phyloP scores from a whole-genome alignment of 2,888 invertebrate genomes.

The Tetragnatha montana region DNA sequence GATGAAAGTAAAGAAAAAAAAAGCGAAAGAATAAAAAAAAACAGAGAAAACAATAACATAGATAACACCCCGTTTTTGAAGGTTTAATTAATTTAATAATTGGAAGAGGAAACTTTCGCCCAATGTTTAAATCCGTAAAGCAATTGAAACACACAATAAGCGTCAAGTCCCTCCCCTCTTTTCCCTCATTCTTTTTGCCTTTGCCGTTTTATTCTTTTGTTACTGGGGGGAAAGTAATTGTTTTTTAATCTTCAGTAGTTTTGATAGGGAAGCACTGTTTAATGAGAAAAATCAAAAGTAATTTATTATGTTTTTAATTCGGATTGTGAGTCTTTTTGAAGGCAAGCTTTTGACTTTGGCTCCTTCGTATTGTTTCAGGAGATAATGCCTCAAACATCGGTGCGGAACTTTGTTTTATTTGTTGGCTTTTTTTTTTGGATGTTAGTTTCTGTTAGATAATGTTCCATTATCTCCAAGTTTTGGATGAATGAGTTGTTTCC shows the following conservation, averaged over 20 bases:
- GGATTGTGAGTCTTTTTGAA: constrained; percentile 1
- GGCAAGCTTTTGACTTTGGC: constrained; percentile 33
- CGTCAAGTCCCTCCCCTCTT: constrained; percentile 1
- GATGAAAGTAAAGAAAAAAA: constrained; percentile 19
- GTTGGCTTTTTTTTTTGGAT: neutral
- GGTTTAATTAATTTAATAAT: constrained; percentile 62
- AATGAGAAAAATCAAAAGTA: constrained; percentile 46
- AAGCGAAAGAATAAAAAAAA: neutral
- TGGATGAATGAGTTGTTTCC: neutral
- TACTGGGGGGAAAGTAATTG: constrained; percentile 49
- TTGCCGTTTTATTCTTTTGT: constrained; percentile 14
- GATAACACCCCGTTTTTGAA: constrained; percentile 55
- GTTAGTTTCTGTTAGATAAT: neutral
- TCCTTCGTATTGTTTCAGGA: neutral
- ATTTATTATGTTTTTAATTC: constrained; percentile 48
- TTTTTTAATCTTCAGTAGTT: constrained; percentile 56
- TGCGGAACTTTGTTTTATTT: neutral
- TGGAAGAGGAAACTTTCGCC: constrained; percentile 39
- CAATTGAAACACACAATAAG: constrained; percentile 58
- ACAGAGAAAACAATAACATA: constrained; percentile 42
- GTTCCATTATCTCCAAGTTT: neutral
- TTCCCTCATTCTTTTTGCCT: neutral
- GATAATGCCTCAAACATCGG: neutral
- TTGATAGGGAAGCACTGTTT: constrained; percentile 45
- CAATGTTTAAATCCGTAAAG: constrained; percentile 36